Conservation (phyloP, 1,140 invertebrate species). For the Amyelois transitella region DNA sequence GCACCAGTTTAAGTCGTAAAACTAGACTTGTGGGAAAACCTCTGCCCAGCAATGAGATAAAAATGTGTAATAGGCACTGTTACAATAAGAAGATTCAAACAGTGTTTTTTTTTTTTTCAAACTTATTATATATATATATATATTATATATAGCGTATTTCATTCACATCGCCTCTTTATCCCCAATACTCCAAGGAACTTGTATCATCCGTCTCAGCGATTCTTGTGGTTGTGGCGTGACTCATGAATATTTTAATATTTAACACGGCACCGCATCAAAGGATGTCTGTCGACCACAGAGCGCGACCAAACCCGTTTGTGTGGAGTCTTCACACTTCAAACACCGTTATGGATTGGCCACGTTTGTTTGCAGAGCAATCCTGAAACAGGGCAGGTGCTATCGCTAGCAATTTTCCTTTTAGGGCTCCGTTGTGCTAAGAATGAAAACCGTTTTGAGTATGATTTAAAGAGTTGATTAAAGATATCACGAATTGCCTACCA, state of each 20-base stretch:
- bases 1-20: too few relatives aligned
- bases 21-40: too few relatives aligned
- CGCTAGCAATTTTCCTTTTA: too few relatives aligned
- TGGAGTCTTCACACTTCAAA: background rate
- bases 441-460: too few relatives aligned
- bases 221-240: slow-evolving; percentile 2
- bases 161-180: background rate
- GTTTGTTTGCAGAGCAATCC: background rate
- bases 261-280: slow-evolving; percentile 21
- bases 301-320: slow-evolving; percentile 1
- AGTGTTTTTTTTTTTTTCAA: background rate
- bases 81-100: too few relatives aligned
- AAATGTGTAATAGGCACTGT: too few relatives aligned
- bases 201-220: slow-evolving; percentile 5
- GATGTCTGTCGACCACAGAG: background rate
- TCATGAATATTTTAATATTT: slow-evolving; percentile 39
- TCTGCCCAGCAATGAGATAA: too few relatives aligned
- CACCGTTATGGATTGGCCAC: background rate
- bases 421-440: too few relatives aligned
- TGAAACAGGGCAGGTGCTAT: background rate
- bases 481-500: too few relatives aligned
- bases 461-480: too few relatives aligned
- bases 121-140: background rate
- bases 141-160: background rate
- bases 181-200: background rate